A percentile compares a stretch with the other conserved stretches of the same genome.
Conservation (phyloP, 2,113 vertebrate species). For the Labrus mixtus region DNA sequence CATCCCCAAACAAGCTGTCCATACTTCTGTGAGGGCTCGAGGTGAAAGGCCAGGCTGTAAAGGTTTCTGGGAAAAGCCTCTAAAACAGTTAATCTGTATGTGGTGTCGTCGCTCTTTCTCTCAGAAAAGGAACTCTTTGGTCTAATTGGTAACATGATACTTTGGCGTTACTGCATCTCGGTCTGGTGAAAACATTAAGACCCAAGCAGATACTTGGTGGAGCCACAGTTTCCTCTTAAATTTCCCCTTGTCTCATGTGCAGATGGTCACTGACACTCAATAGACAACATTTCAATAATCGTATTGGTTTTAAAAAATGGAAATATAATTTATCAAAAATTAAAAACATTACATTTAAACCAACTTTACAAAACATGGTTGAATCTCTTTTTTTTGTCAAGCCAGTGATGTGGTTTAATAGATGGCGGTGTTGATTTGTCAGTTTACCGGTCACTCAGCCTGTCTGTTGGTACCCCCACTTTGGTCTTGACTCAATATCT, state of each 20-base stretch:
- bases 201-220: conserved; percentile 20
- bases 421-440: too few relatives aligned
- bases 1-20: conserved; percentile 50
- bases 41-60: conserved; percentile 75
- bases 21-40: conserved; percentile 44
- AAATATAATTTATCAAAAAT: too few relatives aligned
- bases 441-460: too few relatives aligned
- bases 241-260: neutral
- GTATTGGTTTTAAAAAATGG: too few relatives aligned
- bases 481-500: too few relatives aligned
- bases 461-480: too few relatives aligned
- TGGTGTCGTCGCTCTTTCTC: conserved; percentile 63
- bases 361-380: neutral
- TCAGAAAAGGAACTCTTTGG: conserved; percentile 39
- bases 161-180: conserved; percentile 43
- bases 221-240: conserved; percentile 22
- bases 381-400: neutral
- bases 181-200: conserved; percentile 73
- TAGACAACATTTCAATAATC: too few relatives aligned
- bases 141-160: conserved; percentile 80
- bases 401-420: too few relatives aligned
- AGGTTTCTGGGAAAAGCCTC: conserved; percentile 74
- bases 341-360: neutral
- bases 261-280: too few relatives aligned
- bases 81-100: conserved; percentile 71